These are phyloP conservation scores for Sturnira hondurensis DNA, from an alignment of 2,113 vertebrate genomes.

Conservation along the genomic window DNA sequence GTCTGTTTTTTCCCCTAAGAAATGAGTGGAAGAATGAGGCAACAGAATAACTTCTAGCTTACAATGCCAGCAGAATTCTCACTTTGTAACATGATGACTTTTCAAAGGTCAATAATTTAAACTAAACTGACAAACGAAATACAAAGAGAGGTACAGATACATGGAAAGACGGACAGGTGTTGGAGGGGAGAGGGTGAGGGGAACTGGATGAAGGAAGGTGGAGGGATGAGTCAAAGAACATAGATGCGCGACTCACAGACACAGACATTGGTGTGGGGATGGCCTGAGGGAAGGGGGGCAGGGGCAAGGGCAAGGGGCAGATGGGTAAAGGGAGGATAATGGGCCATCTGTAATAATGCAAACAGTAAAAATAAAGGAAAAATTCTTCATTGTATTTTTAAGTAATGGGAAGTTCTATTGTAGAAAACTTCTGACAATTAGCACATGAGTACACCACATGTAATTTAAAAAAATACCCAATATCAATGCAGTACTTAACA, in stretches of 20 bases:
- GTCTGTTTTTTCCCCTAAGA: not conserved
- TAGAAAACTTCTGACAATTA: not conserved
- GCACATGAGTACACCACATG: not conserved
- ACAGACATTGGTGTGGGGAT: no score
- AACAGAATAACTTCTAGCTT: not conserved
- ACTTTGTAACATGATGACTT: not conserved
- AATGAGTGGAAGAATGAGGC: not conserved
- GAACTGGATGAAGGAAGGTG: no score
- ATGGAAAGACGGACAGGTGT: no score
- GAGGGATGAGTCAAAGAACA: no score
- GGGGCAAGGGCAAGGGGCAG: no score
- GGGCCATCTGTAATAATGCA: no score
- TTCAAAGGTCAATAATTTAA: not conserved
- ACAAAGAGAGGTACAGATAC: no score
- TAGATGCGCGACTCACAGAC: no score
- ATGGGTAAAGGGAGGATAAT: no score
- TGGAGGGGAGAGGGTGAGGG: no score
- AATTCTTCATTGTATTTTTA: slow-evolving; percentile 38
- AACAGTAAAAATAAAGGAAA: not conserved
- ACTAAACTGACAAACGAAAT: no score
- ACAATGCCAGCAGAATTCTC: not conserved
- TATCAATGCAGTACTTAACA: not conserved
- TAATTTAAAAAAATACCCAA: not conserved
- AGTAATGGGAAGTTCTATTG: not conserved
- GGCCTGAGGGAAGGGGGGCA: no score